phyloP scores from a whole-genome alignment of 1,140 invertebrate genomes.

The Marisa cornuarietis region DNA sequence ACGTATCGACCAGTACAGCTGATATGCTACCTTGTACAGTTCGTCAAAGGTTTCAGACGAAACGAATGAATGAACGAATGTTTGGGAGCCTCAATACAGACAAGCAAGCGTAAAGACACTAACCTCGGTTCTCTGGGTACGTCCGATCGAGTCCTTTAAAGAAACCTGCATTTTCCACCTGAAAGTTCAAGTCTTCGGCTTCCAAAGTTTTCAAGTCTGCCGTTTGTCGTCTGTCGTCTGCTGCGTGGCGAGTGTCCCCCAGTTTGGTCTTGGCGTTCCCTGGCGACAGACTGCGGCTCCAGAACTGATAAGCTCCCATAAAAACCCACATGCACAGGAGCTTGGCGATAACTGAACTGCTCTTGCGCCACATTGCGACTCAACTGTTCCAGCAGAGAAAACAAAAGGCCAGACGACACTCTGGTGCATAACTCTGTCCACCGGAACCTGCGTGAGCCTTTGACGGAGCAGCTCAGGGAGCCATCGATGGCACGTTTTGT shows the following conservation, averaged over 20 bases:
- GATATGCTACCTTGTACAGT: not conserved
- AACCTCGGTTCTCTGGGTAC: not conserved
- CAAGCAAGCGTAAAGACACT: not conserved
- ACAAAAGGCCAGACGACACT: not conserved
- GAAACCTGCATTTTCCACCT: not conserved
- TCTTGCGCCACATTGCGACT: not conserved
- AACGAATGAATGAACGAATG: too few species aligned
- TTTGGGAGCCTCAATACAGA: too few species aligned
- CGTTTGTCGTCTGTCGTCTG: not conserved
- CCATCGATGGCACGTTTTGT: not conserved
- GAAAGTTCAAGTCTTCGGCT: not conserved
- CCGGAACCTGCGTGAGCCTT: not conserved
- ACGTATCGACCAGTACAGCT: too few species aligned
- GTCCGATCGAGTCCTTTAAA: not conserved
- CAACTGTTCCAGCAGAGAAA: not conserved
- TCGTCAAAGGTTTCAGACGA: not conserved
- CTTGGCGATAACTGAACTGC: not conserved
- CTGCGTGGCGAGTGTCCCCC: not conserved
- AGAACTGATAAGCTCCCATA: slow-evolving; percentile 6
- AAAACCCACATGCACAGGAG: slow-evolving; percentile 1
- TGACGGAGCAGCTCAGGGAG: not conserved
- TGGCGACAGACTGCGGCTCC: not conserved
- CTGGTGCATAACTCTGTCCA: not conserved
- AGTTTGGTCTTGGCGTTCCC: not conserved
- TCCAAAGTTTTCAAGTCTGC: slow-evolving; percentile 1